phyloP scores from a whole-genome alignment of 1,140 invertebrate genomes.

The Zaprionus lachaisei region DNA sequence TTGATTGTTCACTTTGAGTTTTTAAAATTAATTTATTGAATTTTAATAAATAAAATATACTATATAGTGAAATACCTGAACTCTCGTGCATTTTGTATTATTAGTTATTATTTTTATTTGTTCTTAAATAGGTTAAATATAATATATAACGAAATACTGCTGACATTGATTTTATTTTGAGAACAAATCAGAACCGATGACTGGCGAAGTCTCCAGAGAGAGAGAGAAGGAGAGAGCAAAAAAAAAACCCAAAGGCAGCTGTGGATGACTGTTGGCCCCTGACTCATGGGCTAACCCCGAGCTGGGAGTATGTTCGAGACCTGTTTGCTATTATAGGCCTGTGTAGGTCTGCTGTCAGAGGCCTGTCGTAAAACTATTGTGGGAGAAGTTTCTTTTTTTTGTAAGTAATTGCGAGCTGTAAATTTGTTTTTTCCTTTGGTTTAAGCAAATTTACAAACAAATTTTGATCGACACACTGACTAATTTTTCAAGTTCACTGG shows the following conservation, averaged over 20 bases:
- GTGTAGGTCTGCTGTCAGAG: constrained; percentile 68
- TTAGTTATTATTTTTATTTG: background rate
- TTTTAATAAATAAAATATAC: constrained; percentile 71
- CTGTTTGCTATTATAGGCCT: constrained; percentile 20
- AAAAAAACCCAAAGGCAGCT: constrained; percentile 22
- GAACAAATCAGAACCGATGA: background rate
- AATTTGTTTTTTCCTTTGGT: constrained; percentile 9
- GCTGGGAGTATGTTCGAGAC: constrained; percentile 5
- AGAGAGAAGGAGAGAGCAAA: background rate
- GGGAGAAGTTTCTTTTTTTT: constrained; percentile 32
- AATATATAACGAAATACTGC: constrained; percentile 2
- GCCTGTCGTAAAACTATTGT: constrained; percentile 55
- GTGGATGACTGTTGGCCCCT: background rate
- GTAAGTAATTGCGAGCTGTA: constrained; percentile 19
- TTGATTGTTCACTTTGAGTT: constrained; percentile 71
- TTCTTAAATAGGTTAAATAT: constrained; percentile 64
- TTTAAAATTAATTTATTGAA: constrained; percentile 81
- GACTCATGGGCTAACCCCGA: constrained; percentile 12
- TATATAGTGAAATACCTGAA: constrained; percentile 13
- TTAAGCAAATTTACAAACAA: background rate
- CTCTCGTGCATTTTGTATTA: background rate
- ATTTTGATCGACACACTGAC: constrained; percentile 41
- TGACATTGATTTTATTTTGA: background rate
- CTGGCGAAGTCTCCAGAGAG: background rate
- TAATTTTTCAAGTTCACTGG: constrained; percentile 79